Conservation (phyloP, 2,113 vertebrate species). For the Acanthisitta chloris region DNA sequence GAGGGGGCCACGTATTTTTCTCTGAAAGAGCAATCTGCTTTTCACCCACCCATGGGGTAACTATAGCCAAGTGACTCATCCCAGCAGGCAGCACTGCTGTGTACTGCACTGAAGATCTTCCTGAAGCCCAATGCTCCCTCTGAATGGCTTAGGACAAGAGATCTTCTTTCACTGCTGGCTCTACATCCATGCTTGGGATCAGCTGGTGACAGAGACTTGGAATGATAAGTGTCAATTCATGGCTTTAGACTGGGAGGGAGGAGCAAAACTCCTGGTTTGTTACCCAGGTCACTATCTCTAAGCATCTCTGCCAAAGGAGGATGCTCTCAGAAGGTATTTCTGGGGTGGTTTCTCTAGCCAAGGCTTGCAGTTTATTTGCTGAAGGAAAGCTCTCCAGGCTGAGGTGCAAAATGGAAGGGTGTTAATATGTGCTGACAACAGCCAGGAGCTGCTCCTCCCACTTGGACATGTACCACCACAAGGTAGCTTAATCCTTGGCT, state of each 20-base stretch:
- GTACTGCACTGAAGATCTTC: neutral
- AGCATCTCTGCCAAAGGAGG: neutral
- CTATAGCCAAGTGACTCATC: neutral
- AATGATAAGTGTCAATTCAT: neutral
- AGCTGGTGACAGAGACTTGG: neutral
- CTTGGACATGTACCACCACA: neutral
- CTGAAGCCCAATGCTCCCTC: neutral
- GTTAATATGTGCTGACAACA: neutral
- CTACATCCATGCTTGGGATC: neutral
- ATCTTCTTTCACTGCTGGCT: neutral
- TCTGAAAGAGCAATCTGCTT: neutral
- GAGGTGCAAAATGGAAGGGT: neutral
- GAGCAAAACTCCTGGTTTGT: accelerated
- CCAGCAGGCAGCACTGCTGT: neutral
- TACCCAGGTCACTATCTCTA: neutral
- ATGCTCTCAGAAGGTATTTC: neutral
- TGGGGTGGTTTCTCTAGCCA: neutral
- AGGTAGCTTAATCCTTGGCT: neutral
- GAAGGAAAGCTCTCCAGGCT: neutral
- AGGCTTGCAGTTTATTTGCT: neutral
- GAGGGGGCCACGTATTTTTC: neutral
- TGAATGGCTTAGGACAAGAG: neutral
- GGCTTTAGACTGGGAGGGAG: neutral
- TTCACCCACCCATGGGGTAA: neutral
- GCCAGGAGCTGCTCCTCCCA: neutral